phyloP scores from a whole-genome alignment of 2,113 vertebrate genomes.

The Epinephelus cyanopodus region DNA sequence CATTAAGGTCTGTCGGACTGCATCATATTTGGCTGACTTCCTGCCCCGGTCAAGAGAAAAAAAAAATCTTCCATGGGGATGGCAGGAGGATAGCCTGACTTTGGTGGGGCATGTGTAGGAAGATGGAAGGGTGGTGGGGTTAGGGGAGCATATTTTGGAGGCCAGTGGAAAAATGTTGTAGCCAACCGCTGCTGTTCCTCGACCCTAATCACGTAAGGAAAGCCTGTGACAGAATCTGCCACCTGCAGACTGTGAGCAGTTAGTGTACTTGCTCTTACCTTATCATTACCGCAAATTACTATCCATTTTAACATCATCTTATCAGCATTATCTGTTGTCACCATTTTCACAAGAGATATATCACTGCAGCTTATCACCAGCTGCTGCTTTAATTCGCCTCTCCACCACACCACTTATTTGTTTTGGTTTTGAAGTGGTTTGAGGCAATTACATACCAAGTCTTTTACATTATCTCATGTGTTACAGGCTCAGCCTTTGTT shows the following conservation, averaged over 20 bases:
- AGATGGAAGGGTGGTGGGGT: not conserved
- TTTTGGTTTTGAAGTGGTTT: constrained; percentile 46
- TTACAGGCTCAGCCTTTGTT: constrained; percentile 29
- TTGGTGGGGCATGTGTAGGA: constrained; percentile 3
- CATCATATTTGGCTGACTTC: constrained; percentile 66
- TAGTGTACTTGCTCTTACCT: not conserved
- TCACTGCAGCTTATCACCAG: constrained; percentile 14
- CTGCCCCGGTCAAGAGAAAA: constrained; percentile 31
- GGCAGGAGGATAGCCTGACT: not conserved
- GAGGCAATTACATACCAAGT: constrained; percentile 15
- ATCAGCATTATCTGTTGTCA: not conserved
- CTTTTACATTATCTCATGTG: constrained; percentile 41
- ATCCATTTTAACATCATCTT: constrained; percentile 19
- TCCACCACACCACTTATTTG: constrained; percentile 19
- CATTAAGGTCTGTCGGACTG: constrained; percentile 47
- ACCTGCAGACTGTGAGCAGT: constrained; percentile 6
- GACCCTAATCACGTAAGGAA: not conserved
- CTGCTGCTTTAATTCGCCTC: constrained; percentile 43
- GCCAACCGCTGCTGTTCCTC: not conserved
- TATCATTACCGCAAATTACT: constrained; percentile 33
- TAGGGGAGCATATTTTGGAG: constrained; percentile 15
- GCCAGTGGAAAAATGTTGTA: constrained; percentile 7
- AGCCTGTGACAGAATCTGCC: constrained; percentile 1
- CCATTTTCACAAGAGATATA: constrained; percentile 14
- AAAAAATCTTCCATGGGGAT: not conserved